Evolutionary conservation across 2,888 invertebrate species (phyloP), one percentile per base, ranked within the genome.

Genomic region (Torymus texanus): DNA sequence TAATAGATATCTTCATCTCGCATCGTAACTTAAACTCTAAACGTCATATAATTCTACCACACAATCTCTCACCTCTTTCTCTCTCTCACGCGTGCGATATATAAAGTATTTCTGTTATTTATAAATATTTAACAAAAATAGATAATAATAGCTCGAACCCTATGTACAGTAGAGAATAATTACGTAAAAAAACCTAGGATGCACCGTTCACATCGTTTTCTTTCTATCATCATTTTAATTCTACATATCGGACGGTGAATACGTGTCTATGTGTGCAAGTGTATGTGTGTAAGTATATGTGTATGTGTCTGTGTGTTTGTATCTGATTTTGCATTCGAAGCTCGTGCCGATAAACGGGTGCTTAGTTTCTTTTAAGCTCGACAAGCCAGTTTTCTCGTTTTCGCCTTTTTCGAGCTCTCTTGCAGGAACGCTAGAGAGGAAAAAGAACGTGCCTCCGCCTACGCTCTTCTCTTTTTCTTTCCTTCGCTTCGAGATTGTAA

Each of bases 61-160:
- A 21, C 21, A 21, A 21, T 21, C 18, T 62, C n/a, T 67, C 13
- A 82, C 75, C 29, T 29, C 29, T 29, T 3, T 29, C 29, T 29
- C 29, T 21, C 18, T 62, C 21, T 58, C 13, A 82, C 75, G 70
- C 81, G 80, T 84, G 83, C 84, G 83, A 84, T 83, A 29, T 29
- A 85, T 85, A 85, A 86, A 87, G 85, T 86, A 86, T 84, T 84
- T 84, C 82, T 82, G 82, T 84, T 83, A 80, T 84, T 86, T 85
- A 85, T 85, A 86, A 86, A 86, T 85, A 85, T 85, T 86, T 87
- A 88, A 88, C 87, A 89, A 89, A 89, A 88, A 88, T 89, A 89
- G 86, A 88, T 85, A 87, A 86, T 85, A 85, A 86, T 86, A 85
- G 86, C 82, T 85, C 65, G 66, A 24, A 72, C 62, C 55, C 66